These are phyloP conservation scores for Tridacna gigas DNA, from an alignment of 2,888 invertebrate genomes.

Conservation along the genomic window DNA sequence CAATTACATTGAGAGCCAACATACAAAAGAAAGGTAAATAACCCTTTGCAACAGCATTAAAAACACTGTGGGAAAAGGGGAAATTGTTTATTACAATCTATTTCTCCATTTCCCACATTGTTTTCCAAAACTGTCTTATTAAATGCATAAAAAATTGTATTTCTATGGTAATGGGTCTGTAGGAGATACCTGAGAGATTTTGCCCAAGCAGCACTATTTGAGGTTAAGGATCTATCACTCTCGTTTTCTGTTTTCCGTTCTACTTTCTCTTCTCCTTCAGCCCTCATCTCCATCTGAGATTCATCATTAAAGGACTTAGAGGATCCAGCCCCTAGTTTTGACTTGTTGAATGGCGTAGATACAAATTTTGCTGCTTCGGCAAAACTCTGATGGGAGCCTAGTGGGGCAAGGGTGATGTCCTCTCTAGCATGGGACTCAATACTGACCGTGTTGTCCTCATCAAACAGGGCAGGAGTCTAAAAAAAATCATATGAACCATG, in stretches of 20 bases:
- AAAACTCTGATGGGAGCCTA: constrained; percentile 79
- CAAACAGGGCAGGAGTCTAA: constrained; percentile 32
- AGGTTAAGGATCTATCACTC: not conserved
- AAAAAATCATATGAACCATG: no score
- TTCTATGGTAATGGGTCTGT: not conserved
- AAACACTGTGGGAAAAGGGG: not conserved
- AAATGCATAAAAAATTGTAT: no score
- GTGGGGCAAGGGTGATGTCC: constrained; percentile 76
- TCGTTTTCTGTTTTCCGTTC: constrained; percentile 7
- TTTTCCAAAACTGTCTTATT: not conserved
- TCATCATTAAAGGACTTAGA: constrained; percentile 12
- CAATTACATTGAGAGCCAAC: no score
- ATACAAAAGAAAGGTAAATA: no score
- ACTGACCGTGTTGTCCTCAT: constrained; percentile 66
- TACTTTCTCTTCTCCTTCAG: no score
- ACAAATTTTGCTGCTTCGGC: constrained; percentile 76
- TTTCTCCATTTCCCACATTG: not conserved
- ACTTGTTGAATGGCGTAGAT: constrained; percentile 80
- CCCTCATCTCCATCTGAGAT: no score
- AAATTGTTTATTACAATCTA: not conserved
- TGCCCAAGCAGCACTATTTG: not conserved
- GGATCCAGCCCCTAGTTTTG: constrained; percentile 42
- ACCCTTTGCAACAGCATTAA: not conserved
- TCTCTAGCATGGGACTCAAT: constrained; percentile 71
- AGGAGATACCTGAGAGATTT: not conserved